Conservation (phyloP, 2,113 vertebrate genomes). For the Amphiprion percula region DNA sequence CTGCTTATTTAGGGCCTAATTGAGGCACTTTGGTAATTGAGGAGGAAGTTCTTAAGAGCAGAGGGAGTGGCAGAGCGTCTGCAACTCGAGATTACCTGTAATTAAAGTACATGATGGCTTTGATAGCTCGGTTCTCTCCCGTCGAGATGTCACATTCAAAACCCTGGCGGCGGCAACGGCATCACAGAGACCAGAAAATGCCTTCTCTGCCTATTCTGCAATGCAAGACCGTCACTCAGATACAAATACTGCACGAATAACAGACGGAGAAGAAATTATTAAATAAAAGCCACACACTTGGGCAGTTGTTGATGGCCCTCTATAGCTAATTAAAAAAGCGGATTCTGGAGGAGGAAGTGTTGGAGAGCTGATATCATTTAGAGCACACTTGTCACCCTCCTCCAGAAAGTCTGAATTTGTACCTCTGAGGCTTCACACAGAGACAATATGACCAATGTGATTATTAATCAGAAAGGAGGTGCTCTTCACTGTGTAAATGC, state of each 20-base stretch:
- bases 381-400: constrained; percentile 21
- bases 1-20: constrained; percentile 82
- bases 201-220: constrained; percentile 49
- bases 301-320: constrained; percentile 32
- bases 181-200: constrained; percentile 59
- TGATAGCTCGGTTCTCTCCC: constrained; percentile 80
- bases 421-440: constrained; percentile 9
- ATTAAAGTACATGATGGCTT: constrained; percentile 88
- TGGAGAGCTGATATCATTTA: constrained; percentile 14
- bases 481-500: constrained; percentile 10
- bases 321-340: constrained; percentile 56
- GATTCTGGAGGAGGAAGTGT: constrained; percentile 15
- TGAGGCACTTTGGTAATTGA: constrained; percentile 86
- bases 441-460: constrained; percentile 12
- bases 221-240: constrained; percentile 4
- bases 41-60: constrained; percentile 82
- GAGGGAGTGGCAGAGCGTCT: constrained; percentile 72
- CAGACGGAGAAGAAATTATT: neutral
- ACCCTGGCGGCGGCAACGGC: constrained; percentile 58
- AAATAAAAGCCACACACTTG: neutral
- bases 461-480: constrained; percentile 33
- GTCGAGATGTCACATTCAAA: constrained; percentile 78
- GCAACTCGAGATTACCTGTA: constrained; percentile 84
- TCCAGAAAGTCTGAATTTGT: constrained; percentile 35
- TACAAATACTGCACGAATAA: constrained; percentile 17